phyloP scores from a whole-genome alignment of 2,888 invertebrate genomes.

The Pyrgus malvae region DNA sequence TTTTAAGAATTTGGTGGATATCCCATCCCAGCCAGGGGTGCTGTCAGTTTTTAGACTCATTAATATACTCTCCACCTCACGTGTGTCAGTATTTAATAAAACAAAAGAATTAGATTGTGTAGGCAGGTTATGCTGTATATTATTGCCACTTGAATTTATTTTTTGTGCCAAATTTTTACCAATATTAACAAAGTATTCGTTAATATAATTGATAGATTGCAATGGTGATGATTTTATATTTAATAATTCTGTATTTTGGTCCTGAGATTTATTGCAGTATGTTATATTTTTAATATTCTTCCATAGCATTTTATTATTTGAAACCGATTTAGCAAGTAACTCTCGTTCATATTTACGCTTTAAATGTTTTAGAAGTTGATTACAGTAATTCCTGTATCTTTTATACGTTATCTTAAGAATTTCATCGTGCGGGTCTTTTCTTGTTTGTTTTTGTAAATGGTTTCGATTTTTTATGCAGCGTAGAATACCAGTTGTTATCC shows the following conservation, averaged over 20 bases:
- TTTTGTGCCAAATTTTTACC: no score
- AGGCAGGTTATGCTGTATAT: neutral
- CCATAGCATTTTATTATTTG: no score
- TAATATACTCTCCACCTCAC: neutral
- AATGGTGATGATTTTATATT: neutral
- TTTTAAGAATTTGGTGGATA: neutral
- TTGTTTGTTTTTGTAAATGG: neutral
- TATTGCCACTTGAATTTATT: neutral
- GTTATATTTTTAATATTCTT: neutral
- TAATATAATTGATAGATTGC: neutral
- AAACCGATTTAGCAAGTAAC: neutral
- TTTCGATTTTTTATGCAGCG: slow-evolving; percentile 3
- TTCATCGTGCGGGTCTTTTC: neutral
- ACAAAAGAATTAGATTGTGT: neutral
- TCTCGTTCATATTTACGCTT: neutral
- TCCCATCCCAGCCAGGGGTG: no score
- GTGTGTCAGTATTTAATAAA: neutral
- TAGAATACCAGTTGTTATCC: neutral
- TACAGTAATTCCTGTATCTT: neutral
- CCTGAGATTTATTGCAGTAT: neutral
- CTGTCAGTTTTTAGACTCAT: neutral
- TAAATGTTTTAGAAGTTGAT: neutral
- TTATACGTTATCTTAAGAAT: neutral
- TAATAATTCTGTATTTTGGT: neutral
- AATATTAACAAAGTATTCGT: neutral